phyloP scores from a whole-genome alignment of 2,797 vertebrate species.

The Lacerta viridis region DNA sequence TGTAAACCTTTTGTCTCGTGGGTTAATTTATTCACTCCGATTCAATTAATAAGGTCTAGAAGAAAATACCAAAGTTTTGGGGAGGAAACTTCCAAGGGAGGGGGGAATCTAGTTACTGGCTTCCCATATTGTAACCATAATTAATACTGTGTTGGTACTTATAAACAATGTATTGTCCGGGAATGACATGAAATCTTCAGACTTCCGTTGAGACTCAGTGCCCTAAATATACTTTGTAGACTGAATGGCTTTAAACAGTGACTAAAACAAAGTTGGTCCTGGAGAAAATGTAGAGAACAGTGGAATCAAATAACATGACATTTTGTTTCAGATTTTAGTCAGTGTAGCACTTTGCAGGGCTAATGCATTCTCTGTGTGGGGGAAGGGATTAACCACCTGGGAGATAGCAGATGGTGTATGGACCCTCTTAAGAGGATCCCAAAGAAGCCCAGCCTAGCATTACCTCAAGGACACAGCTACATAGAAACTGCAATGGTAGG shows the following conservation, averaged over 20 bases:
- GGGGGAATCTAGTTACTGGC: not conserved
- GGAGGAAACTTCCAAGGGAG: not conserved
- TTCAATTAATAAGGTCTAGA: slow-evolving; percentile 27
- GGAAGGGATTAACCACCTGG: slow-evolving; percentile 55
- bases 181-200: not conserved
- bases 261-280: not conserved
- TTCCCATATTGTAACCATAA: not conserved
- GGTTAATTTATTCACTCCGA: slow-evolving; percentile 46
- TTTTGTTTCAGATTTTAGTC: not conserved
- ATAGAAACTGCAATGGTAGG: rapidly evolving
- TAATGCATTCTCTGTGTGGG: not conserved
- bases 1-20: slow-evolving; percentile 49
- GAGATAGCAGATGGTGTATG: slow-evolving; percentile 55
- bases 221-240: not conserved
- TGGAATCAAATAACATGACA: not conserved
- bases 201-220: not conserved
- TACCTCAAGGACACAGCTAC: slow-evolving; percentile 4
- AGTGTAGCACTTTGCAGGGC: not conserved
- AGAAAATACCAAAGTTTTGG: slow-evolving; percentile 34
- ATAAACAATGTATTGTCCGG: not conserved
- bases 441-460: not conserved
- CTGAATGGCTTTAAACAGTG: not conserved
- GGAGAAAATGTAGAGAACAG: not conserved
- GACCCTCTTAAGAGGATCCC: slow-evolving; percentile 11
- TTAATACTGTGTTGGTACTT: not conserved